Base-by-base conservation (phyloP, 2,888 invertebrate species). In the Tinea semifulvella region DNA sequence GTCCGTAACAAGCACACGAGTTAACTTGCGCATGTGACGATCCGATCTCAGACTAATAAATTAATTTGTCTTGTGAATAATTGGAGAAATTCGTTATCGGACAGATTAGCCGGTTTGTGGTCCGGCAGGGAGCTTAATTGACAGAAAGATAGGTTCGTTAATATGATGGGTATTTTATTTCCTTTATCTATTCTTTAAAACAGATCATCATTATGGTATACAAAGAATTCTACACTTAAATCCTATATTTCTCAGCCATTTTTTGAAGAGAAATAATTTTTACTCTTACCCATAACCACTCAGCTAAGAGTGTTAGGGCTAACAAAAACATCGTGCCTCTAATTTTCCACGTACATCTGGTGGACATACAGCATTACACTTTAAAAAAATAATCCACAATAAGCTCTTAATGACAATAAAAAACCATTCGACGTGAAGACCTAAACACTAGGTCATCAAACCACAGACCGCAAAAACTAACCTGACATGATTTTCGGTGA, bases 101-200 rank as follows among this genome's bases (percentile, higher is more conserved):
- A 52, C 52, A 66, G 72, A 76, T 75, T 75, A 74, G 65, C 64
- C 66, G 65, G 62, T 27, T 6, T 57, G 47, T 60, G 57, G 59
- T 60, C 58, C 57, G 55, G 61, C 63, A 57, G 65, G 62, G 66
- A 65, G 65, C 63, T 69, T 76, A 79, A 79, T 79, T 79, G 79
- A 75, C 72, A 67, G 52, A 50, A 53, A 67, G 76, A 79, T 79
- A 79, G 61, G 63, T 68, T 69, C 68, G 73, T 76, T 77, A 65
- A 63, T 65, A 61, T 68, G 70, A 75, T 72, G 64, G 70, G 54
- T 52, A 63, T 73, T 72, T 72, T 66, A 71, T 65, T 65, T 63
- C 56, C 46, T 52, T 47, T 47, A 28, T 22, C 26, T 25, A 25
- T 16, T 10, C n/a, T n/a, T n/a, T n/a, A n/a, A n/a, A n/a, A n/a